Conservation (phyloP, 2,888 invertebrate genomes). For the Mesochorus sp. region DNA sequence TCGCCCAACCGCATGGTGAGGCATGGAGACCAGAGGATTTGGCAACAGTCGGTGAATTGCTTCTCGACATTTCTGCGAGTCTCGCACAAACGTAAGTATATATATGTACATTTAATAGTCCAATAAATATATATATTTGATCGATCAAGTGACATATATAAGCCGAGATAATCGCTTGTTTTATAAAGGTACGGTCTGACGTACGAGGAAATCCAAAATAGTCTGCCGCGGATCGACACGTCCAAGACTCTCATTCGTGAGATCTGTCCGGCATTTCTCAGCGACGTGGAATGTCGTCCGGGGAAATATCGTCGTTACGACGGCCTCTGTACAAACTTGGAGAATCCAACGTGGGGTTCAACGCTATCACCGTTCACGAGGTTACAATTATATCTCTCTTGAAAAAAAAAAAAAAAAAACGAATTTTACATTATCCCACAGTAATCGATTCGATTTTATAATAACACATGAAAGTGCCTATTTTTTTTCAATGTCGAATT, state of each 20-base stretch:
- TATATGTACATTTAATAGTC: not conserved
- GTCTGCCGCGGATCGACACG: conserved; percentile 93
- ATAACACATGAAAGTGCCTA: no score
- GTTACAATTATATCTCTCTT: conserved; percentile 72
- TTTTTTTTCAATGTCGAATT: no score
- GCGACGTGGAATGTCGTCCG: conserved; percentile 93
- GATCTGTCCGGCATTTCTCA: conserved; percentile 93
- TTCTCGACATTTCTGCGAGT: conserved; percentile 92
- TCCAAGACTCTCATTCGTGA: conserved; percentile 93
- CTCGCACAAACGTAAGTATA: conserved; percentile 90
- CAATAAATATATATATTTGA: not conserved
- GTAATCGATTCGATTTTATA: no score
- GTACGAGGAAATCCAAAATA: conserved; percentile 94
- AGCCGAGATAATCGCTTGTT: not conserved
- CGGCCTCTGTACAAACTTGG: conserved; percentile 94
- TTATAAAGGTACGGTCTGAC: conserved; percentile 89
- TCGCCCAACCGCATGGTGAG: conserved; percentile 90
- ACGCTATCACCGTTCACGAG: conserved; percentile 93
- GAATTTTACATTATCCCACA: no score
- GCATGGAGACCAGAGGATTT: conserved; percentile 92
- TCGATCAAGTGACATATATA: not conserved
- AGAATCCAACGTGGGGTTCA: conserved; percentile 95
- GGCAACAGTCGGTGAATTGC: conserved; percentile 92
- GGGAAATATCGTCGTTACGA: conserved; percentile 94
- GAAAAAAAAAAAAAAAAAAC: no score